Base-by-base conservation (phyloP, 2,888 invertebrate species). In the Ectemnius continuus region DNA sequence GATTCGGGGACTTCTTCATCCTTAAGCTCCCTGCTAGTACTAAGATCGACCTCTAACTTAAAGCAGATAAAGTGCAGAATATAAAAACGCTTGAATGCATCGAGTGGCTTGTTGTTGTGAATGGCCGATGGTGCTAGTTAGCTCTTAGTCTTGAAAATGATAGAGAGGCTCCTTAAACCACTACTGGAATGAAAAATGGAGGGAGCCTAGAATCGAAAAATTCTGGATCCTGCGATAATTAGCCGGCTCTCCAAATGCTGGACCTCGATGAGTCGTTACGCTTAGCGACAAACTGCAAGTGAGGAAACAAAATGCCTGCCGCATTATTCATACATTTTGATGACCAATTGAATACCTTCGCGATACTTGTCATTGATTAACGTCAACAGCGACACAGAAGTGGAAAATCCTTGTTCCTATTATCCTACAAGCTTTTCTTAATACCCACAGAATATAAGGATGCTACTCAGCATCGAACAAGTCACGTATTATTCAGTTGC, bases 291-390 rank as follows among this genome's bases (percentile, higher is more conserved):
- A 63, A 67, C 67, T 60, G 62, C 28, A 28, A 36, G 59, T 11
- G 28, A 57, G 47, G 2, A 67, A 71, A 75, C 70, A 74, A 45
- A 74, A 62, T 70, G 57, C 67, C 63, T 1, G 78, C 61, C 75
- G 73, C 72, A 83, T 83, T 77, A 82, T 84, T 81, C 84, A 81
- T 80, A 73, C 73, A 76, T 78, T 80, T 81, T 77, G 67, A 74
- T 75, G 77, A 83, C 78, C 75, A 83, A 84, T 84, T 79, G 78
- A 73, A 48, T 71, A 72, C 13, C 64, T 67, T 64, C 69, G 46
- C 63, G 77, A 67, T 68, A 75, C 73, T 67, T 75, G 81, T 83
- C 78, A 75, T 75, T 78, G 80, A 60, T 63, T 13, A 2, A 11
- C 18, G 4, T 46, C 26, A 20, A 57, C 63, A 8, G 23, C 45